phyloP scores from a whole-genome alignment of 1,140 invertebrate genomes.

The Glossosoma conforme region DNA sequence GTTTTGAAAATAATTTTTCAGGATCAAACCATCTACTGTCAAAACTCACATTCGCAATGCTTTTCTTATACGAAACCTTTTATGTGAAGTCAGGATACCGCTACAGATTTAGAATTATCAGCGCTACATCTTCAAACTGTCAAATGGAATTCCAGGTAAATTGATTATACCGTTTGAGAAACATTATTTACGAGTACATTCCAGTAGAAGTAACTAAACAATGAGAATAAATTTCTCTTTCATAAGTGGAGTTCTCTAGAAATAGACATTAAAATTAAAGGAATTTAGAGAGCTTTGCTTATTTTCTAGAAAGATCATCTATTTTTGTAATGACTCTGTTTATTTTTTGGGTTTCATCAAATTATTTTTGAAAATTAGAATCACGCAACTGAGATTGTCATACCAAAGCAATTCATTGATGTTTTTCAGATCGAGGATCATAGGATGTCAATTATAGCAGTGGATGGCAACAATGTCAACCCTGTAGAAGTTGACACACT shows the following conservation, averaged over 20 bases:
- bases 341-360: not conserved
- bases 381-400: not conserved
- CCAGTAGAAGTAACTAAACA: not conserved
- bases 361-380: not conserved
- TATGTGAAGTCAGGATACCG: conserved; percentile 11
- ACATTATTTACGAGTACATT: not conserved
- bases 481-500: conserved; percentile 35
- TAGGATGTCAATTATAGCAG: conserved; percentile 47
- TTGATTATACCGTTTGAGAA: not conserved
- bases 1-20: no score
- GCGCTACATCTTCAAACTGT: conserved; percentile 52
- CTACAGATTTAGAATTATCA: conserved; percentile 52
- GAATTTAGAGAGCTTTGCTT: not conserved
- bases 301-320: not conserved
- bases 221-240: not conserved
- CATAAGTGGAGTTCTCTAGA: not conserved
- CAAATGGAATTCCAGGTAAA: conserved; percentile 47
- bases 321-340: not conserved
- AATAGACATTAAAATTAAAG: not conserved
- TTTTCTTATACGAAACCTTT: not conserved
- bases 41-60: no score
- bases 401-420: no score
- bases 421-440: conserved; percentile 47
- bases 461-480: conserved; percentile 49
- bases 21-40: no score